Evolutionary conservation across 2,113 vertebrate species (phyloP).

Genomic region (Salvelinus sp.): DNA sequence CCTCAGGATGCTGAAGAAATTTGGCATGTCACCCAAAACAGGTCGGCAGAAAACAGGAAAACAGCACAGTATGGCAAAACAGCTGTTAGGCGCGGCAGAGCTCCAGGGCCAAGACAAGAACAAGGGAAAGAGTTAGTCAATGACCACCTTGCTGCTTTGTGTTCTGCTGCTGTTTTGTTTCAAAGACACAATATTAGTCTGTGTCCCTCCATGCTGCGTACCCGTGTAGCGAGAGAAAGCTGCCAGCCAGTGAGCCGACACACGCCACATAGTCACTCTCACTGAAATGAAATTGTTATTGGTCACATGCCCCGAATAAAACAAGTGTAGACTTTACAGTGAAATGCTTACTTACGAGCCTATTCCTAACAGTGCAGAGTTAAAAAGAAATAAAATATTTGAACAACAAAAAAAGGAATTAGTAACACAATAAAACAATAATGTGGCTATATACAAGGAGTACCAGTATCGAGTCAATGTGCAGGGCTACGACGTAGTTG

Average conservation of each 20-base stretch:
- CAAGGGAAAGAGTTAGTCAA: not conserved
- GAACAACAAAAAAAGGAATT: too few relatives aligned
- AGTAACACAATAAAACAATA: too few relatives aligned
- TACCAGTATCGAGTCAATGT: too few relatives aligned
- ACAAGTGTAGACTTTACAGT: too few relatives aligned
- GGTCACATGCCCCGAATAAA: too few relatives aligned
- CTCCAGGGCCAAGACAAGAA: not conserved
- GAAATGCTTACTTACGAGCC: too few relatives aligned
- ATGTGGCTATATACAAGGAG: too few relatives aligned
- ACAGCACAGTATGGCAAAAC: not conserved
- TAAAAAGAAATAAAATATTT: too few relatives aligned
- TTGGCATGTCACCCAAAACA: too few relatives aligned
- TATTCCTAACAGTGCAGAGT: too few relatives aligned
- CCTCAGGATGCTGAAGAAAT: too few relatives aligned
- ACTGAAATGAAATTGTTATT: not conserved
- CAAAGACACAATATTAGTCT: conserved; percentile 5
- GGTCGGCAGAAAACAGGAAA: not conserved
- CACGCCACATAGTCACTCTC: not conserved
- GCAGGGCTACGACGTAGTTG: too few relatives aligned
- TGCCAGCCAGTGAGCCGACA: not conserved
- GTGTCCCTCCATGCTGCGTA: not conserved
- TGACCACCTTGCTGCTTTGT: conserved; percentile 1
- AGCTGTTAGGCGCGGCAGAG: not conserved
- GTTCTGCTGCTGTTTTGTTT: conserved; percentile 7
- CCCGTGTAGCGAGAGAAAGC: not conserved